Base-by-base conservation (phyloP, 2,797 vertebrate genomes). In the Etheostoma perlongum region DNA sequence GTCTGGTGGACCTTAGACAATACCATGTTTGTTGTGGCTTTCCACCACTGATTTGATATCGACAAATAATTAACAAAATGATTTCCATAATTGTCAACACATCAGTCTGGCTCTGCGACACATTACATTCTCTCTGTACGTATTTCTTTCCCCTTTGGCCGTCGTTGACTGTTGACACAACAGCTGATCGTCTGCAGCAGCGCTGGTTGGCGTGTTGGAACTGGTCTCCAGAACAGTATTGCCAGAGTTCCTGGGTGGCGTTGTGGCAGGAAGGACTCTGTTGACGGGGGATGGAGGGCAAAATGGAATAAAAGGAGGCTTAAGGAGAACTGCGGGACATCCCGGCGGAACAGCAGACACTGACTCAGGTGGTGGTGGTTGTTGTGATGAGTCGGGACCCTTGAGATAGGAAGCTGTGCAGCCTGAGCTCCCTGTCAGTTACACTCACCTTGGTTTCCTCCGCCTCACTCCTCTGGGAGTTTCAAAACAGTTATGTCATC, bases 321-420 rank as follows among this genome's bases (percentile, higher is more conserved):
- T 49, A 16, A 19, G 51, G 42, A 53, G 23, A 70, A 40, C 47
- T 53, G 48, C 0, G 5, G 53, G 57, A 44, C 6, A 10, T 36
- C 71, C 74, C 49, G 1, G 21, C 0, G 19, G 70, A 75, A 19
- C 19, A 54, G 64, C 65, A 49, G 44, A 44, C 33, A 36, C 47
- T 0, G 47, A 59, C 36, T 40, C 30, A 30, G 30, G 36, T 11
- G 36, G 36, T 40, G 36, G 36, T 40, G 27, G 18, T 42, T 27
- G 6, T 64, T 90, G 67, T 84, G 83, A 49, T 55, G 27, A 21
- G 48, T 2, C 0, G 12, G 48, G 19, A 33, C 74, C 66, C 85
- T 65, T 21, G 89, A 79, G 88, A 54, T 13, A 53, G 16, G 49
- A 52, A 3, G 27, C 19, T 57, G 53, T 19, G 53, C 48, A 13